Percentiles rank a stretch among this genome's conserved stretches.
Evolutionary conservation across 1,140 invertebrate species (phyloP).

Genomic region (Listronotus bonariensis): DNA sequence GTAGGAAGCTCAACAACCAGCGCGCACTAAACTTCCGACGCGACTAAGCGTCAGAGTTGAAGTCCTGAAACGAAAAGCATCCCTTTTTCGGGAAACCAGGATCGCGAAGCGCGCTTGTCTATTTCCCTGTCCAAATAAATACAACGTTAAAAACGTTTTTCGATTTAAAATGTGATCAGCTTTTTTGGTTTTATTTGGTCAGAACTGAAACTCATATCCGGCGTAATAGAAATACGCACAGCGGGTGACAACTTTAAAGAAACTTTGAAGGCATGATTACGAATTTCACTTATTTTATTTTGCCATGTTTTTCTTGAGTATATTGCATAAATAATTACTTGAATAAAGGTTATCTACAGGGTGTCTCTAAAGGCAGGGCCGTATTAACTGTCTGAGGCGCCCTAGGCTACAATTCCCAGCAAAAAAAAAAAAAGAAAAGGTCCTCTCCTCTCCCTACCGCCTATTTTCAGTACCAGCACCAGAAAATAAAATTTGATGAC

Average conservation of each 20-base stretch:
- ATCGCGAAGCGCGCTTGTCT: slow-evolving; percentile 21
- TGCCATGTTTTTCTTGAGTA: background rate
- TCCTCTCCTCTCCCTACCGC: too few relatives aligned
- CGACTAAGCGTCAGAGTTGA: slow-evolving; percentile 12
- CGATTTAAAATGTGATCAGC: slow-evolving; percentile 23
- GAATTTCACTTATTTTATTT: background rate
- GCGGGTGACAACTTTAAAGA: background rate
- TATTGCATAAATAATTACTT: too few relatives aligned
- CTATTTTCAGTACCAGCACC: too few relatives aligned
- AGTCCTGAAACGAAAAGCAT: slow-evolving; percentile 19
- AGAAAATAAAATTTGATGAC: too few relatives aligned
- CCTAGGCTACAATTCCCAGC: too few relatives aligned
- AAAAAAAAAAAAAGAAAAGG: too few relatives aligned
- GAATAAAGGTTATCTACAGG: too few relatives aligned
- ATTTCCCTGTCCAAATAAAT: slow-evolving; percentile 28
- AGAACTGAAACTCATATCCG: slow-evolving; percentile 14
- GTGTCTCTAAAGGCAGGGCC: too few relatives aligned
- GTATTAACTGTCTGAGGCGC: too few relatives aligned
- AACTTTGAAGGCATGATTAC: background rate
- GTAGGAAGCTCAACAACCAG: slow-evolving; percentile 8
- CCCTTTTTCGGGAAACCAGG: slow-evolving; percentile 19
- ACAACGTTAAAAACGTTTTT: slow-evolving; percentile 20
- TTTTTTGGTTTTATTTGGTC: slow-evolving; percentile 18
- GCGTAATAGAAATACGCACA: slow-evolving; percentile 6
- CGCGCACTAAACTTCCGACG: slow-evolving; percentile 20